Percentiles rank a stretch among this genome's conserved stretches.
phyloP scores from a whole-genome alignment of 1,140 invertebrate genomes.

The Drosophila ananassae region DNA sequence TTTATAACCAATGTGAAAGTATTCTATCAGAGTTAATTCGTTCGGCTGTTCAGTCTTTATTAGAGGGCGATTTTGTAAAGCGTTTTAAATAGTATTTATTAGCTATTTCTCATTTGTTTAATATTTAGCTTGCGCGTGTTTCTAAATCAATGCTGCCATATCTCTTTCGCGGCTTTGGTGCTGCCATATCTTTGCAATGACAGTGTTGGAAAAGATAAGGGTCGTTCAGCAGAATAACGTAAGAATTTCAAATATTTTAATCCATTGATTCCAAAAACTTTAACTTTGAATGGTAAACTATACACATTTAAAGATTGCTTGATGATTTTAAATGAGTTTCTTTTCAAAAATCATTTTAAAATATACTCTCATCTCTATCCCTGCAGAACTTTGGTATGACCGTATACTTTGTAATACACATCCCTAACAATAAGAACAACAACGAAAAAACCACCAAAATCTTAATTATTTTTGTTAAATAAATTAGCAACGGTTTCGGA shows the following conservation, averaged over 20 bases:
- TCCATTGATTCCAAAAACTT: too few species aligned
- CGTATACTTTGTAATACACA: constrained; percentile 8
- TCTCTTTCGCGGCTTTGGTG: neutral
- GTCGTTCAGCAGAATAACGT: neutral
- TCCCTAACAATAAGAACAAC: constrained; percentile 38
- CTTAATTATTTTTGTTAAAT: constrained; percentile 14
- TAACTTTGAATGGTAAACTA: too few species aligned
- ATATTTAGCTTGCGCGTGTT: constrained; percentile 45
- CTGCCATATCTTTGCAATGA: constrained; percentile 2
- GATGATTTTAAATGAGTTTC: neutral
- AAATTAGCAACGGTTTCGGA: neutral
- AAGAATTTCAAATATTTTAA: neutral
- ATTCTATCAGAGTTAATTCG: neutral
- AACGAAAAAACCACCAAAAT: constrained; percentile 44
- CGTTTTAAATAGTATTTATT: neutral
- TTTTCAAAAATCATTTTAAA: neutral
- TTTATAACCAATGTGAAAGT: neutral
- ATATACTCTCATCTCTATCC: constrained; percentile 1
- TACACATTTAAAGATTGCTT: neutral
- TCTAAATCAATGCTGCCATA: constrained; percentile 18
- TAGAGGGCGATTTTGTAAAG: neutral
- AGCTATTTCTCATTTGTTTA: constrained; percentile 25
- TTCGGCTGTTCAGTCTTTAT: neutral
- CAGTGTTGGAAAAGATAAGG: constrained; percentile 8
- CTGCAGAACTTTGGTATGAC: constrained; percentile 5